phyloP scores from a whole-genome alignment of 2,888 invertebrate genomes.

The Patella pellucida region DNA sequence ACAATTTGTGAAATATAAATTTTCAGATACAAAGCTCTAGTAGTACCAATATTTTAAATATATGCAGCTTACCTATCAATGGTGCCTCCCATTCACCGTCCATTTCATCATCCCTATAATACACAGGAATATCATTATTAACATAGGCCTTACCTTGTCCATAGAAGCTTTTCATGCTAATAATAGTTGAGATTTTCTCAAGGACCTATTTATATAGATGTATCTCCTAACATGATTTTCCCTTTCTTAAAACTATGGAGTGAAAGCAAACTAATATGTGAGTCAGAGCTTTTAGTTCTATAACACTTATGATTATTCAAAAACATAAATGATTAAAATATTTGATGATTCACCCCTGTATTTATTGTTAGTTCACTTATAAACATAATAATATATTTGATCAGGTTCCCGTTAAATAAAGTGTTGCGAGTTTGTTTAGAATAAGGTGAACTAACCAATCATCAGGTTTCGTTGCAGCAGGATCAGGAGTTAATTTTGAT shows the following conservation, averaged over 20 bases:
- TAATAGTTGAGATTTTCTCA: too few species aligned
- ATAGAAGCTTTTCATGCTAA: too few species aligned
- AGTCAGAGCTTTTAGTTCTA: too few species aligned
- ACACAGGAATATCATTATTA: conserved; percentile 13
- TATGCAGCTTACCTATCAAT: conserved; percentile 75
- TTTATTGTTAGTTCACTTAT: too few species aligned
- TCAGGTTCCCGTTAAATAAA: too few species aligned
- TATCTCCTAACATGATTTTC: too few species aligned
- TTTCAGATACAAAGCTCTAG: background rate
- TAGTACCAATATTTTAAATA: background rate
- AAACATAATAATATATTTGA: too few species aligned
- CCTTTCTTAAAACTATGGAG: too few species aligned
- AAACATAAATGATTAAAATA: background rate
- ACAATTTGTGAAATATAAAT: background rate
- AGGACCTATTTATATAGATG: too few species aligned
- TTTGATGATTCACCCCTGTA: background rate
- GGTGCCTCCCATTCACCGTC: conserved; percentile 99
- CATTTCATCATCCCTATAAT: conserved; percentile 89
- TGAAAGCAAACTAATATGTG: too few species aligned
- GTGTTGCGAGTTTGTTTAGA: background rate
- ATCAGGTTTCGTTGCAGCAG: conserved; percentile 86
- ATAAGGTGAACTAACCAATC: conserved; percentile 79
- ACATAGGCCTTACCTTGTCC: too few species aligned
- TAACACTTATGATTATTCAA: too few species aligned
- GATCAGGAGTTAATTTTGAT: conserved; percentile 85